Base-by-base conservation (phyloP, 2,113 vertebrate genomes). In the Microtus richardsoni region DNA sequence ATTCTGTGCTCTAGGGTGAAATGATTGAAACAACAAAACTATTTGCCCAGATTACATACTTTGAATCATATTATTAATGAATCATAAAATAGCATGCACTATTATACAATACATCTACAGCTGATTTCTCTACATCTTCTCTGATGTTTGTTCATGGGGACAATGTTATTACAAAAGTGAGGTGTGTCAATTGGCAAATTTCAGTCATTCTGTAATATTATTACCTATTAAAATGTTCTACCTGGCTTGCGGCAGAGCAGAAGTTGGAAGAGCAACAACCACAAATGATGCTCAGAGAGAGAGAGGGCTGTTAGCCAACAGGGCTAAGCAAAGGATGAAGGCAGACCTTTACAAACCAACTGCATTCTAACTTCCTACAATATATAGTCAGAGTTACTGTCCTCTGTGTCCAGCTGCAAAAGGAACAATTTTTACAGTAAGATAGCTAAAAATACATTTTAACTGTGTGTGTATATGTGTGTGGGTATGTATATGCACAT, bases 181-280 rank as follows among this genome's bases (percentile, higher is more conserved):
- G 21, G 1, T 2, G 7, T 41, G 17, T 39, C 11, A 70, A 13
- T 6, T 74, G 62, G 39, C n/a, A 89, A 94, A 54, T 71, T 13
- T 70, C 30, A 58, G 0, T 71, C 86, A 95, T 79, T 93, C 83
- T 58, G 49, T n/a, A 68, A 58, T 54, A 21, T 7, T 68, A 24
- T 68, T 85, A 88, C 74, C n/a, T 79, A 54, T 12, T 89, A 86
- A 74, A 47, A 82, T 52, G 86, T 94, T 73, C 71, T 58, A 5
- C 3, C 0, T 58, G 17, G 21, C 88, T 94, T 92, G 86, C 11
- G n/a, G 62, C 16, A 54, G 6, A 71, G 13, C 1, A 2, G n/a
- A 41, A 64, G 24, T 66, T 93, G 66, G 89, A 83, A 84, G 52
- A 41, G 73, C 7, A 68, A 41, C 80, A 92, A 3, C 5, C 13